phyloP scores from a whole-genome alignment of 2,888 invertebrate genomes.

The Agrochola macilenta region DNA sequence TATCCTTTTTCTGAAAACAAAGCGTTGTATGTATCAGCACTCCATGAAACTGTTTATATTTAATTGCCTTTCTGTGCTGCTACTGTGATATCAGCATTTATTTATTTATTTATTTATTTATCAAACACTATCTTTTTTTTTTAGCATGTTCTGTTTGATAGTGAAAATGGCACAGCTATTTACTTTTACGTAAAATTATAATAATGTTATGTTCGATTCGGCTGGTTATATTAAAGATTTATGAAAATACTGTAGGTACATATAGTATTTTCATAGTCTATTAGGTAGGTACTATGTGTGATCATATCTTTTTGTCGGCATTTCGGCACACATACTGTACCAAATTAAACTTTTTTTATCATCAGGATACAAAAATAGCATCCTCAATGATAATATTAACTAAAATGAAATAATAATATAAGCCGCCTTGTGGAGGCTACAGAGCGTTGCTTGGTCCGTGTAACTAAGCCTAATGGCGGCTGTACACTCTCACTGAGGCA shows the following conservation, averaged over 20 bases:
- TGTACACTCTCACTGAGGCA: too few species aligned
- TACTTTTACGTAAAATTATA: slow-evolving; percentile 28
- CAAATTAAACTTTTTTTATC: neutral
- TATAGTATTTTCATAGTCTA: too few species aligned
- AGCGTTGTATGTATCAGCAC: slow-evolving; percentile 40
- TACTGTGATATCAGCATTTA: slow-evolving; percentile 40
- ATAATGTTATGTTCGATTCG: neutral
- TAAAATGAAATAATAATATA: neutral
- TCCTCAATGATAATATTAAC: slow-evolving; percentile 1
- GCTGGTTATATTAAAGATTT: neutral
- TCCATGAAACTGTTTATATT: slow-evolving; percentile 33
- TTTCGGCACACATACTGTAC: neutral
- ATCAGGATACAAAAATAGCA: slow-evolving; percentile 32
- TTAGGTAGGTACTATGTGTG: neutral
- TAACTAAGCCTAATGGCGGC: slow-evolving; percentile 4
- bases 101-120: too few species aligned
- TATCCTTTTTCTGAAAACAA: slow-evolving; percentile 79
- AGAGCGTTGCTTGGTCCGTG: slow-evolving; percentile 1
- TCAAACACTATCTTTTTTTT: too few species aligned
- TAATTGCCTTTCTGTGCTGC: slow-evolving; percentile 30
- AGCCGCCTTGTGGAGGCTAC: slow-evolving; percentile 5
- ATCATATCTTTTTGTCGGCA: neutral
- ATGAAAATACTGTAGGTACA: neutral
- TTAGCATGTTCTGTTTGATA: slow-evolving; percentile 42
- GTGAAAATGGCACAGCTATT: slow-evolving; percentile 40